Conservation (phyloP, 2,797 vertebrate genomes). For the Rhinoraja longicauda region DNA sequence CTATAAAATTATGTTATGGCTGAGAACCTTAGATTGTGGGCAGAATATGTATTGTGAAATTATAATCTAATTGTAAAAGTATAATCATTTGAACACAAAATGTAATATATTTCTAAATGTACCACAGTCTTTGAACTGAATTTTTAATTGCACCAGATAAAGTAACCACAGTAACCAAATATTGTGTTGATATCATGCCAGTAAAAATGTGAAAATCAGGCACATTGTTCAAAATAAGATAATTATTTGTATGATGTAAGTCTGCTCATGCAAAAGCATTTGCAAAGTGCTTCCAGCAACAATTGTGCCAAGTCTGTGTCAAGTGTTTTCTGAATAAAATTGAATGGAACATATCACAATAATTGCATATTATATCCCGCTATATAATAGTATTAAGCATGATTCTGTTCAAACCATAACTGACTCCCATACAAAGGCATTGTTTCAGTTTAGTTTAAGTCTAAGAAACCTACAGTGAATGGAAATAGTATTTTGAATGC, state of each 20-base stretch:
- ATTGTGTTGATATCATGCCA: neutral
- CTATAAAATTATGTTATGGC: neutral
- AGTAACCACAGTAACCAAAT: neutral
- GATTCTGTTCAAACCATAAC: neutral
- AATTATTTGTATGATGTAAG: neutral
- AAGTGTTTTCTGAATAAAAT: neutral
- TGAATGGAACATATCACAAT: neutral
- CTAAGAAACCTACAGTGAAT: neutral
- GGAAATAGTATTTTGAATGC: neutral
- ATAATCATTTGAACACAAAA: neutral
- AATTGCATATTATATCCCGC: neutral
- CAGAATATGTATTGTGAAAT: slow-evolving; percentile 21
- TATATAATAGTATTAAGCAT: neutral
- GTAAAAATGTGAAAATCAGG: neutral
- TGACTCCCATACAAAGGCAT: neutral
- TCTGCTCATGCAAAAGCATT: neutral
- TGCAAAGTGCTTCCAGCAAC: neutral
- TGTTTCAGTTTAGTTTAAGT: neutral
- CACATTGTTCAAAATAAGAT: neutral
- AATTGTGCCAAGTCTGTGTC: neutral
- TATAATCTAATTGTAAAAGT: neutral
- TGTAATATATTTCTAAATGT: neutral
- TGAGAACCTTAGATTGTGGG: neutral
- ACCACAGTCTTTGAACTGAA: neutral
- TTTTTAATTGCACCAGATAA: neutral